Evolutionary conservation across 2,113 vertebrate genomes (phyloP).

Genomic region (Rana temporaria): DNA sequence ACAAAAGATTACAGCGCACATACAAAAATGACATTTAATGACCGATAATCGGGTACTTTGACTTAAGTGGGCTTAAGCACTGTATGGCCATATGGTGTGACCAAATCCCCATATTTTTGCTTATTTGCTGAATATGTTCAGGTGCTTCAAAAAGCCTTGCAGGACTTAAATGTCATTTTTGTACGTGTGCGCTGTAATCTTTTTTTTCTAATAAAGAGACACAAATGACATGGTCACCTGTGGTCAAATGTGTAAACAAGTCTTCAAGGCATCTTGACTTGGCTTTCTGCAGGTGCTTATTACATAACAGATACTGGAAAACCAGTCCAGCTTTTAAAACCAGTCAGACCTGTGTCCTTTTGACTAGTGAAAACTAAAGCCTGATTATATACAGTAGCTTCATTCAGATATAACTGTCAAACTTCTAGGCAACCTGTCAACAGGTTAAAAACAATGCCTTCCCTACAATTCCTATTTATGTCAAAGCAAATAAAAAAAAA

Average conservation of each 20-base stretch:
- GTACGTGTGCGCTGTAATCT: too few species aligned
- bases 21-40: too few species aligned
- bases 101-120: too few species aligned
- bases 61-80: too few species aligned
- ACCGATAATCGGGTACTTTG: too few species aligned
- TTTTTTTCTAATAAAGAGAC: too few species aligned
- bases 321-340: conserved; percentile 19
- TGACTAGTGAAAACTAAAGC: neutral
- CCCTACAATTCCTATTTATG: too few species aligned
- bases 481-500: neutral
- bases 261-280: neutral
- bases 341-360: conserved; percentile 15
- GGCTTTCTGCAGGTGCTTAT: conserved; percentile 21
- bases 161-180: too few species aligned
- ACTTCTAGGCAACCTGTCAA: neutral
- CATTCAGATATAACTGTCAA: neutral
- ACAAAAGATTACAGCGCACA: too few species aligned
- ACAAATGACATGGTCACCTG: neutral
- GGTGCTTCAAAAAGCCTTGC: too few species aligned
- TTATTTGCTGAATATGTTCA: too few species aligned
- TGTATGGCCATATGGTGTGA: too few species aligned
- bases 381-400: neutral
- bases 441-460: neutral
- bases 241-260: neutral
- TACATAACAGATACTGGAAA: conserved; percentile 4